Evolutionary conservation across 2,113 vertebrate species (phyloP), one percentile per base, ranked within the genome.

Genomic region (Anas platyrhynchos): DNA sequence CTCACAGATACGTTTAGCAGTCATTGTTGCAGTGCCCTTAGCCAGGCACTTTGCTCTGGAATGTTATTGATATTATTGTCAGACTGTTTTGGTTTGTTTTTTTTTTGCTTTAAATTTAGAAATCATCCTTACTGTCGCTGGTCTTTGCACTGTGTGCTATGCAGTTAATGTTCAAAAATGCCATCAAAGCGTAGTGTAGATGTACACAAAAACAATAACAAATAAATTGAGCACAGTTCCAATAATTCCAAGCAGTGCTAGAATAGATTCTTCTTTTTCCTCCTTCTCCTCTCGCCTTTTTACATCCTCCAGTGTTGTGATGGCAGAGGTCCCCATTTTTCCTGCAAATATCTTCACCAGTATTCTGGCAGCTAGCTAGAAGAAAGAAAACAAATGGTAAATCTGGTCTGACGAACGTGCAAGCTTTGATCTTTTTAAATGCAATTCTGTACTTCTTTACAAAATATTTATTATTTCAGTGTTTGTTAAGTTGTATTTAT

Each of bases 141-240:
- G 32, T 63, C 89, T 96, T 89, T 93, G 48, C 89, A 94, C 54
- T 66, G 56, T 91, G 52, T 83, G 61, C 85, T 96, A 38, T 92
- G 81, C 82, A 80, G 3, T 2, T 76, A 31, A 62, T 81, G 61
- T 61, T 94, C 75, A 89, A 85, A 95, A 91, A 94, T 50, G 75
- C 85, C 73, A 68, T 99, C 98, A 99, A 96, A 99, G 95, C 56
- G 98, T 99, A 67, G 98, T 99, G 92, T 99, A 99, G 95, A 99
- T 98, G 93, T 99, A 99, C 87, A 99, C 98, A 95, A 99, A 99
- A 91, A 99, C 97, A 18, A 98, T 99, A 91, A 99, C 98, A 87
- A 99, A 99, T 56, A 99, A 98, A 97, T 99, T 99, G 38, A 99
- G 98, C 94, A 99, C 98, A 80, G 98, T 99, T 94, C 99, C 98